Base-by-base conservation (phyloP, 2,797 vertebrate species). In the Vireo griseus region DNA sequence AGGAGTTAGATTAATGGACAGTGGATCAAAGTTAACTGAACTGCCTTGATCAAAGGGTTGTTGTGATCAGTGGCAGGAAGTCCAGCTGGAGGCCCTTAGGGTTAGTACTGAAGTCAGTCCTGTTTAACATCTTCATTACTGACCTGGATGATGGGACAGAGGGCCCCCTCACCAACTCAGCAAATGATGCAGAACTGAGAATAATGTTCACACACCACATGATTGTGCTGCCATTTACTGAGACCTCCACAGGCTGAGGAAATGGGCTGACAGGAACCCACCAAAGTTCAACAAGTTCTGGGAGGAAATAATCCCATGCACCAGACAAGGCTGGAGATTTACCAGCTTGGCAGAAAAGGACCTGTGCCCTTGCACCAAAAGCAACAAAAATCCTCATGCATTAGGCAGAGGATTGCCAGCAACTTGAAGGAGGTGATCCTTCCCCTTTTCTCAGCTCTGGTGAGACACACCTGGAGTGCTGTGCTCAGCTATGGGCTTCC, bases 281-380 rank as follows among this genome's bases (percentile, higher is more conserved):
- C 10, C 33, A 26, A 76, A 39, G 12, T 58, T 47, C 28, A 83
- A 14, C 29, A 65, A 71, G 65, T 35, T 17, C 58, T 35, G 39
- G 44, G 21, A 47, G 19, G 25, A 24, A 71, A 31, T 16, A 77
- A 51, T 0, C 2, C 11, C 37, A 51, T 7, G 17, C 0, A 0
- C 20, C 51, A 71, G 16, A 58, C 14, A 58, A 52, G 29, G 45
- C 29, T 52, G 33, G 12, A 33, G 37, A 44, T 4, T 19, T 58
- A 65, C 25, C 39, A 40, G 8, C 3, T 35, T 51, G 16, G 33
- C 65, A 40, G 28, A 28, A 71, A 65, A 52, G 18, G 17, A 58
- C 44, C 28, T 51, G 6, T 17, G n/a, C 11, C 44, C 44, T 26
- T 44, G 44, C 18, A 61, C 39, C 35, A 90, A 63, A 68, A 55